Evolutionary conservation across 2,888 invertebrate genomes (phyloP).

Genomic region (Bombylius discolor): DNA sequence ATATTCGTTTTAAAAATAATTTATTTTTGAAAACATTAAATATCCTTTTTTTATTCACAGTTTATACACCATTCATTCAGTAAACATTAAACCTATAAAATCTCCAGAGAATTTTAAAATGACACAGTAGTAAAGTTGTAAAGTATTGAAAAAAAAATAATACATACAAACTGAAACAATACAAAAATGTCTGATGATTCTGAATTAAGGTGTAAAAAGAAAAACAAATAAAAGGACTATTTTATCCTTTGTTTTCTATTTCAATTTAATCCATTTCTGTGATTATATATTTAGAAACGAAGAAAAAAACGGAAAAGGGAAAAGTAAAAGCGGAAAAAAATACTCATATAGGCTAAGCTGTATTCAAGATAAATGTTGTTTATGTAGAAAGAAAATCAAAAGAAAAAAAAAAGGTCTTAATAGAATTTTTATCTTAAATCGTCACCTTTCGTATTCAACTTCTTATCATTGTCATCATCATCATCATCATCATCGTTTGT

Average conservation of each 20-base stretch:
- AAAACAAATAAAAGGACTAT: background rate
- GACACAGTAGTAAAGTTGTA: too few relatives aligned
- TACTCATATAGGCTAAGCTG: background rate
- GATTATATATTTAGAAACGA: slow-evolving; percentile 4
- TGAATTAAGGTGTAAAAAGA: too few relatives aligned
- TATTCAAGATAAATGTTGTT: background rate
- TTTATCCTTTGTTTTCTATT: slow-evolving; percentile 9
- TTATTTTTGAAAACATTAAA: too few relatives aligned
- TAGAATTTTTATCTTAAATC: slow-evolving; percentile 6
- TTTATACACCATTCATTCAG: too few relatives aligned
- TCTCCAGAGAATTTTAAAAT: too few relatives aligned
- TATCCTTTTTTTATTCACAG: too few relatives aligned
- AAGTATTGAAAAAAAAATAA: too few relatives aligned
- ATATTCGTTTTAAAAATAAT: too few relatives aligned
- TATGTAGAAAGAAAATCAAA: too few relatives aligned
- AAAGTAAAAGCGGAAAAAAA: background rate
- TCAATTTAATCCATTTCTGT: slow-evolving; percentile 12
- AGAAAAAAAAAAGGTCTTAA: background rate
- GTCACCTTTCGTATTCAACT: background rate
- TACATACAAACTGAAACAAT: too few relatives aligned
- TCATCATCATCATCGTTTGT: background rate
- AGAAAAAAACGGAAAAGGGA: background rate
- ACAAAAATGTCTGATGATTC: too few relatives aligned
- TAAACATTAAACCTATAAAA: too few relatives aligned
- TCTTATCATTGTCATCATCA: background rate